Base-by-base conservation (phyloP, 2,888 invertebrate species). In the Xiphydria camelus region DNA sequence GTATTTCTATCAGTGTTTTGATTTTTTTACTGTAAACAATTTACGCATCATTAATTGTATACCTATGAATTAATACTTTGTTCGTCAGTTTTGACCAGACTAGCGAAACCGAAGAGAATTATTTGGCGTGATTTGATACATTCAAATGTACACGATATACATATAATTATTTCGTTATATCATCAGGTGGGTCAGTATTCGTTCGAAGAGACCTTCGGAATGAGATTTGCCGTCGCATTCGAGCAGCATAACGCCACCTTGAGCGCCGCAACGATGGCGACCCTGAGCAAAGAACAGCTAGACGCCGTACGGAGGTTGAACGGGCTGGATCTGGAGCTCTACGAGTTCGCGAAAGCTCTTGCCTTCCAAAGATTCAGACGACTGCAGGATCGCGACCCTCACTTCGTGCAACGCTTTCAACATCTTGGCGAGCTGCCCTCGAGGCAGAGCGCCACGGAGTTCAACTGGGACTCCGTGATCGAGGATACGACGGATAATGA, bases 191-290 rank as follows among this genome's bases (percentile, higher is more conserved):
- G 91, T 19, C 94, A 94, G 75, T 94, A 94, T 76, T 88, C 95
- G 59, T 96, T 96, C 74, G 95, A 96, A 72, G 91, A 91, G 77
- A 93, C 92, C 10, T 96, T 96, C 73, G 91, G 91, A 75, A 82
- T 95, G 66, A 83, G 91, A 50, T 94, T 94, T 76, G 89, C 89
- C 49, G 87, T 92, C 63, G 89, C 91, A 39, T 94, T 95, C 76
- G 89, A 90, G 64, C 96, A 96, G 76, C 91, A 93, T 77, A 94
- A 95, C 77, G 86, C 89, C 47, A 94, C 95, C 0, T 86, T 92
- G 51, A 91, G 92, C 14, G 89, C 88, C 54, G 84, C 88, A 41
- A 90, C 91, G 39, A 83, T 92, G 64, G 87, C 87, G 10, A 85
- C 87, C 47, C 81, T 96, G 48, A 85, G 86, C 22, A 79, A 85